A percentile compares a stretch with the other conserved stretches of the same genome.
phyloP scores from a whole-genome alignment of 2,888 invertebrate genomes.

The Xestoiulus laeticollis region DNA sequence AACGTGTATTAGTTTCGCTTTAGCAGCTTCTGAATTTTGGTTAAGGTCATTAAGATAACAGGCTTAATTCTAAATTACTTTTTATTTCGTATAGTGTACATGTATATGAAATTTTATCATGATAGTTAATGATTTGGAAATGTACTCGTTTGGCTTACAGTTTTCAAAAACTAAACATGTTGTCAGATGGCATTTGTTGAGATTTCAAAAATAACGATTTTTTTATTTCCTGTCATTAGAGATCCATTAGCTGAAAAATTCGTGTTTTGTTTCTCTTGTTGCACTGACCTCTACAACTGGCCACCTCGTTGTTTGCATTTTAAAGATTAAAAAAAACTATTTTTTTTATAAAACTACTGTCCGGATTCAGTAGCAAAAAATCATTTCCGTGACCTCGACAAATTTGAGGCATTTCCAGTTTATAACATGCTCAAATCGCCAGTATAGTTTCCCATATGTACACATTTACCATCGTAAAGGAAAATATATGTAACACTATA shows the following conservation, averaged over 20 bases:
- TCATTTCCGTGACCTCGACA: neutral
- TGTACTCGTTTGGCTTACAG: neutral
- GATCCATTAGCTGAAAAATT: neutral
- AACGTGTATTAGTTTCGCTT: too few species aligned
- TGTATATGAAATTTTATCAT: neutral
- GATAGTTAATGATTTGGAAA: neutral
- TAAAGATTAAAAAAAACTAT: neutral
- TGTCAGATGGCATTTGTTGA: neutral
- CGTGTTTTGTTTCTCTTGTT: neutral
- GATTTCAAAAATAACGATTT: neutral
- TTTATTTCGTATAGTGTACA: neutral
- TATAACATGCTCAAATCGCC: too few species aligned
- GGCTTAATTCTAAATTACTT: neutral
- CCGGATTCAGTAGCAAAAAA: slow-evolving; percentile 10
- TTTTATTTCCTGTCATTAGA: slow-evolving; percentile 39
- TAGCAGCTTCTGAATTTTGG: too few species aligned
- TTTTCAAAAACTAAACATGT: neutral
- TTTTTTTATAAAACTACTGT: slow-evolving; percentile 27
- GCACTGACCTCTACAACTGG: slow-evolving; percentile 30
- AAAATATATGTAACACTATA: too few species aligned
- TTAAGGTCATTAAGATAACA: neutral
- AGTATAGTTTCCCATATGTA: too few species aligned
- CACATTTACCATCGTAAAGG: too few species aligned
- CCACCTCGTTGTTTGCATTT: neutral
- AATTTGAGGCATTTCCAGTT: too few species aligned